Percentiles rank a stretch among this genome's conserved stretches.
These are phyloP conservation scores for Hippotragus niger DNA, from an alignment of 2,113 vertebrate species.

Conservation along the genomic window DNA sequence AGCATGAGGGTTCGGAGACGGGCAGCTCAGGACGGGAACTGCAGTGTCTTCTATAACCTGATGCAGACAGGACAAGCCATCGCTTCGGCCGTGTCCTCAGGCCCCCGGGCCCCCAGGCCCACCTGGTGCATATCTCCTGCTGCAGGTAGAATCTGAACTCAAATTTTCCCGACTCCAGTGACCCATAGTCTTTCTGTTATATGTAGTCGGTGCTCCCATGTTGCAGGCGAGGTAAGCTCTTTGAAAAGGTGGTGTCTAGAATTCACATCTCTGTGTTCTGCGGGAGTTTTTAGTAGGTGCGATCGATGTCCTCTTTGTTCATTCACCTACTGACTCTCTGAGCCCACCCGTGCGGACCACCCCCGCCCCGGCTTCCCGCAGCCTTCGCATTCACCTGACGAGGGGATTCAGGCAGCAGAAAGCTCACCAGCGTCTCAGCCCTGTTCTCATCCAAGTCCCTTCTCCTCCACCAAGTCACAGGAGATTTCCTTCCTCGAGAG, in stretches of 20 bases:
- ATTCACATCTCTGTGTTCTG: fast-evolving
- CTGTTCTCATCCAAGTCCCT: background rate
- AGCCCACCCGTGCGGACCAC: fast-evolving
- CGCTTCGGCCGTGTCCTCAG: background rate
- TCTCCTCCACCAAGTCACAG: background rate
- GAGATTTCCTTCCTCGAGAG: background rate
- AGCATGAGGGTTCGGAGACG: fast-evolving
- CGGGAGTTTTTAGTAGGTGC: no score
- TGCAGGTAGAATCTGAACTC: no score
- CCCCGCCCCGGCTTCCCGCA: background rate
- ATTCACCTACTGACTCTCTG: background rate
- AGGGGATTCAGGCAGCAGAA: background rate
- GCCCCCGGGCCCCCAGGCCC: no score
- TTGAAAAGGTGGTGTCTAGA: background rate
- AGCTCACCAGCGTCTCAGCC: background rate
- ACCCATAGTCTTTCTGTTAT: background rate
- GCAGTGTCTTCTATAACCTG: background rate
- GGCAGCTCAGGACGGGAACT: fast-evolving
- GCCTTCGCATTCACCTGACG: background rate
- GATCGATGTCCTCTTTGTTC: background rate
- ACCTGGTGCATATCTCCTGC: background rate
- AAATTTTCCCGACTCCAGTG: fast-evolving
- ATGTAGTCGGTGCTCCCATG: fast-evolving
- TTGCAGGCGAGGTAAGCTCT: background rate
- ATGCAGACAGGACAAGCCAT: no score